These are phyloP conservation scores for Hemibagrus wyckioides DNA, from an alignment of 2,113 vertebrate species.

Conservation along the genomic window DNA sequence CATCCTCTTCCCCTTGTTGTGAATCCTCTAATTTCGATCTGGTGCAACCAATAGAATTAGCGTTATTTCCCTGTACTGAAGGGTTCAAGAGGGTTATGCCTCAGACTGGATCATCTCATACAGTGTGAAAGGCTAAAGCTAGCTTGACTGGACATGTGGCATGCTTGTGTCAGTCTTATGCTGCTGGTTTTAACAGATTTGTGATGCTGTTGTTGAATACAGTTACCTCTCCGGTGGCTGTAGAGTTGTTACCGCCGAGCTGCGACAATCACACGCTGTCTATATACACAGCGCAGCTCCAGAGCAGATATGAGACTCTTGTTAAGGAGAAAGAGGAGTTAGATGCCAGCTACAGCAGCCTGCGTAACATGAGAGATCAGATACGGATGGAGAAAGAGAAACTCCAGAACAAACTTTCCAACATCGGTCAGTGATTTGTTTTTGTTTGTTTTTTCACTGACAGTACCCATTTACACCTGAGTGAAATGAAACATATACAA, in stretches of 20 bases:
- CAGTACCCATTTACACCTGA: background rate
- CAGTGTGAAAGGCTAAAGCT: background rate
- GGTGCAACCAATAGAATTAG: no score
- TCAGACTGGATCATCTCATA: background rate
- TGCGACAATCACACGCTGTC: slow-evolving; percentile 4
- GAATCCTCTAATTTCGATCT: no score
- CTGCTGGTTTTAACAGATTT: background rate
- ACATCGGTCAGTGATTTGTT: background rate
- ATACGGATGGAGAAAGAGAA: background rate
- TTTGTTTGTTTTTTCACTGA: background rate
- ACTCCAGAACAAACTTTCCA: background rate
- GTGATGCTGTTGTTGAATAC: background rate
- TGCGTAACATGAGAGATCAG: background rate
- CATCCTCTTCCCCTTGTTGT: no score
- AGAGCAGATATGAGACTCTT: background rate
- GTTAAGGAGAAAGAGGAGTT: background rate
- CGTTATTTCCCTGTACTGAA: background rate
- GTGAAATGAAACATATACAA: background rate
- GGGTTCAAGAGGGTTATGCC: no score
- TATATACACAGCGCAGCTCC: background rate
- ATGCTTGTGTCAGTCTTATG: background rate
- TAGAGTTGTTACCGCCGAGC: background rate
- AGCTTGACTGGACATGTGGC: background rate
- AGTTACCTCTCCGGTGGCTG: background rate
- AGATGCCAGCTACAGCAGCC: background rate